Conservation (phyloP, 2,888 invertebrate species). For the Drosophila pseudotalamancana region DNA sequence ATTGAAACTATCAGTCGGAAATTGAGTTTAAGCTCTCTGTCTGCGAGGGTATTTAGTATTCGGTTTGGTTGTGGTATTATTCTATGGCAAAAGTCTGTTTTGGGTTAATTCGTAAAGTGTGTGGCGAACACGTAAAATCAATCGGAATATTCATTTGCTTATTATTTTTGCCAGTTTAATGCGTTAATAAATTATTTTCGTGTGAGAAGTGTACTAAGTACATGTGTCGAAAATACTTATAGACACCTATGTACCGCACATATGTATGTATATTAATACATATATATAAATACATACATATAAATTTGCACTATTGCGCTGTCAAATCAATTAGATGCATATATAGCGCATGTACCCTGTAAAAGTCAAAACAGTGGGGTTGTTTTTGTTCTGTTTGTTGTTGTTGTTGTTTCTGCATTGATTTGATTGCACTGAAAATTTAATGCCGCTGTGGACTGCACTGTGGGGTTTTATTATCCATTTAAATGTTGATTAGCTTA, state of each 20-base stretch:
- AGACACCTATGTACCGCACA: constrained; percentile 15
- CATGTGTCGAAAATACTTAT: constrained; percentile 18
- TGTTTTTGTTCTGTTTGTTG: background rate
- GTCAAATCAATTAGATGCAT: constrained; percentile 56
- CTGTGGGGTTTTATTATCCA: constrained; percentile 71
- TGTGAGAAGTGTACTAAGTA: constrained; percentile 57
- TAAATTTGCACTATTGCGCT: constrained; percentile 39
- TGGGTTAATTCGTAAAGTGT: constrained; percentile 13
- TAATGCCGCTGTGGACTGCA: constrained; percentile 41
- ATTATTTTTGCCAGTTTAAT: constrained; percentile 64
- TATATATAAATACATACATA: constrained; percentile 4
- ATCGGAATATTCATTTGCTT: constrained; percentile 60
- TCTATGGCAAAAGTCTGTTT: background rate
- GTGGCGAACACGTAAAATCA: constrained; percentile 53
- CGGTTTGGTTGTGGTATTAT: background rate
- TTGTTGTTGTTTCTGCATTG: constrained; percentile 54
- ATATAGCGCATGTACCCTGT: constrained; percentile 11
- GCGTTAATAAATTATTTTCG: constrained; percentile 78
- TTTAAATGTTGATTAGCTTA: constrained; percentile 78
- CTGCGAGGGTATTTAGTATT: background rate
- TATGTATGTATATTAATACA: constrained; percentile 2
- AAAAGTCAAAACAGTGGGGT: constrained; percentile 6
- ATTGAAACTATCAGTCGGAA: too few species aligned
- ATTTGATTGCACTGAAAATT: constrained; percentile 60
- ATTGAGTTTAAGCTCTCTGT: background rate